Conservation (phyloP, 2,113 vertebrate genomes). For the Morphnarchus princeps region DNA sequence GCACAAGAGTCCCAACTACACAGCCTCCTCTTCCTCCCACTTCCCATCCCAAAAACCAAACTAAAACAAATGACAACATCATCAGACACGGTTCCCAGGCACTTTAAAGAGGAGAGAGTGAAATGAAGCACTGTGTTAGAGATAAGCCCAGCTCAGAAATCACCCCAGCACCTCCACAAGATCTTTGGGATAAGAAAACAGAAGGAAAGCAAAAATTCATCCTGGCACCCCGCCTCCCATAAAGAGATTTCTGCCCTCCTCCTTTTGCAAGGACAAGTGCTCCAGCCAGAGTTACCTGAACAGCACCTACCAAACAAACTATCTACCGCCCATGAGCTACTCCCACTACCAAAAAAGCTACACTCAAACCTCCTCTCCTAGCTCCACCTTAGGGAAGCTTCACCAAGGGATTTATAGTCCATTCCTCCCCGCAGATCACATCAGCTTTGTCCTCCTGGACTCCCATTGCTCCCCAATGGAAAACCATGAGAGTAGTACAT, state of each 20-base stretch:
- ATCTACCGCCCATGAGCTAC: accelerated
- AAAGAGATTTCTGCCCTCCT: neutral
- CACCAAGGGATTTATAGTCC: neutral
- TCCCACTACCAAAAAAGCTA: neutral
- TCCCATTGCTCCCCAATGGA: neutral
- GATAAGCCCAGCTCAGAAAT: neutral
- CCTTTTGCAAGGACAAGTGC: neutral
- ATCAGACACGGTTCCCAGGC: neutral
- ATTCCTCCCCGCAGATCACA: neutral
- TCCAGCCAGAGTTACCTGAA: neutral
- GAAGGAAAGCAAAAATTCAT: neutral
- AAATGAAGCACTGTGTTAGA: neutral
- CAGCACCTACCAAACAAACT: neutral
- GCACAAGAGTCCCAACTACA: neutral
- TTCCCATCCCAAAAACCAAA: neutral
- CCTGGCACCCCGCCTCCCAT: neutral
- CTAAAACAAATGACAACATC: neutral
- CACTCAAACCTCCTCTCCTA: neutral
- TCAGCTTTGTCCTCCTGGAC: neutral
- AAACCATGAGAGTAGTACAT: neutral
- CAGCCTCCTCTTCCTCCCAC: neutral
- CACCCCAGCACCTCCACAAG: neutral
- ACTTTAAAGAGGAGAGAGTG: neutral
- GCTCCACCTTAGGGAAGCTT: neutral
- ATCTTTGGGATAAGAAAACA: neutral